A percentile compares a stretch with the other conserved stretches of the same genome.
Conservation (phyloP, 2,113 vertebrate genomes). For the Shinisaurus crocodilurus region DNA sequence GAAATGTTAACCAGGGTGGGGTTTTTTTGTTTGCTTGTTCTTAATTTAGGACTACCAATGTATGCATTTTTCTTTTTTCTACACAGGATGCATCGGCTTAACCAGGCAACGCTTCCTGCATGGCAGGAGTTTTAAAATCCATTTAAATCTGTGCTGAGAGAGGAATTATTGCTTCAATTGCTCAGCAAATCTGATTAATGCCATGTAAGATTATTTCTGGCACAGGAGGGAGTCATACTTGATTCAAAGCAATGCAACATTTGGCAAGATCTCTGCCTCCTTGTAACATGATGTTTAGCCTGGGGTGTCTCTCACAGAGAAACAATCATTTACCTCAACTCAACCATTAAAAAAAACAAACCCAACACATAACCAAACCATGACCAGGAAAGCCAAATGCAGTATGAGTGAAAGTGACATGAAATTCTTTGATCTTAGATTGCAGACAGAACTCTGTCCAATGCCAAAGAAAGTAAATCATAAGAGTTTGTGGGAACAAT, state of each 20-base stretch:
- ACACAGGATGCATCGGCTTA: not conserved
- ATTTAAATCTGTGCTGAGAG: constrained; percentile 13
- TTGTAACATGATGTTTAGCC: constrained; percentile 11
- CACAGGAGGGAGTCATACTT: constrained; percentile 2
- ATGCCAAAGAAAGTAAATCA: not conserved
- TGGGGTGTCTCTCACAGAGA: not conserved
- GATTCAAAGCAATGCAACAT: not conserved
- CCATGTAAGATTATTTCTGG: constrained; percentile 28
- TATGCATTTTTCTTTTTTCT: not conserved
- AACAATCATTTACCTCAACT: constrained; percentile 4
- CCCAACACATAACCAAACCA: not conserved
- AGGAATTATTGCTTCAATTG: not conserved
- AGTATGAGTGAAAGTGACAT: not conserved
- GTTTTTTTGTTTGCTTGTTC: not conserved
- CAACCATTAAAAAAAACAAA: not conserved
- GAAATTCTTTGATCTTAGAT: constrained; percentile 16
- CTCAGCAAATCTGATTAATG: constrained; percentile 7
- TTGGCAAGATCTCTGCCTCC: constrained; percentile 1
- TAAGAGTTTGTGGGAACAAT: not conserved
- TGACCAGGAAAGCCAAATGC: not conserved
- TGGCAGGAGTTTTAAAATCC: not conserved
- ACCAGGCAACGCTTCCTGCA: not conserved
- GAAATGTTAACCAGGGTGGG: not conserved
- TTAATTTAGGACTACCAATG: not conserved
- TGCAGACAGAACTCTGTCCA: not conserved